Evolutionary conservation across 2,113 vertebrate genomes (phyloP).

Genomic region (Nibea coibor): DNA sequence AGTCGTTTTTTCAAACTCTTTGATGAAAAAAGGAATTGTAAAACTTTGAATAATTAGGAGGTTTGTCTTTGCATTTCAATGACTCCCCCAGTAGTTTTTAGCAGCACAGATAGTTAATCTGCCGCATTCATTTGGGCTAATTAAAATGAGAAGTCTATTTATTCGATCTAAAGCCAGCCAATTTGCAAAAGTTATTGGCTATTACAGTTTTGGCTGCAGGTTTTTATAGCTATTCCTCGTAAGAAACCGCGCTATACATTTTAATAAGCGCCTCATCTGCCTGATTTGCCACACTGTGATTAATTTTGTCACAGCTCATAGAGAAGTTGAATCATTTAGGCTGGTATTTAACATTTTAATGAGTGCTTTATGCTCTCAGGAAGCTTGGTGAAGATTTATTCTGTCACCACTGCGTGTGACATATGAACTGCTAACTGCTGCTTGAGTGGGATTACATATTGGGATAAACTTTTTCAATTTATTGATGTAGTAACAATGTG

Average conservation of each 20-base stretch:
- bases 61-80: constrained; percentile 67
- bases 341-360: constrained; percentile 71
- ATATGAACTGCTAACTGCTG: constrained; percentile 30
- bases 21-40: constrained; percentile 52
- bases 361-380: constrained; percentile 45
- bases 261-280: constrained; percentile 57
- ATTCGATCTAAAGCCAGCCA: constrained; percentile 64
- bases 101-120: constrained; percentile 67
- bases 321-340: constrained; percentile 58
- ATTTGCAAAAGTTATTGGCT: constrained; percentile 73
- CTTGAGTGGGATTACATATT: constrained; percentile 11
- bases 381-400: constrained; percentile 52
- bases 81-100: constrained; percentile 26
- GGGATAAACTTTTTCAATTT: background rate
- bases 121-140: constrained; percentile 67
- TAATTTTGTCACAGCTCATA: constrained; percentile 69
- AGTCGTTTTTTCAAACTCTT: constrained; percentile 49
- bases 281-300: constrained; percentile 68
- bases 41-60: constrained; percentile 63
- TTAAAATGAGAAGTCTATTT: constrained; percentile 69
- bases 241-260: constrained; percentile 57
- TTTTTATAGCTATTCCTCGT: constrained; percentile 63
- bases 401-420: constrained; percentile 27
- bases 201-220: constrained; percentile 61
- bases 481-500: constrained; percentile 3